Conservation (phyloP, 1,140 invertebrate genomes). For the Helicoverpa armigera region DNA sequence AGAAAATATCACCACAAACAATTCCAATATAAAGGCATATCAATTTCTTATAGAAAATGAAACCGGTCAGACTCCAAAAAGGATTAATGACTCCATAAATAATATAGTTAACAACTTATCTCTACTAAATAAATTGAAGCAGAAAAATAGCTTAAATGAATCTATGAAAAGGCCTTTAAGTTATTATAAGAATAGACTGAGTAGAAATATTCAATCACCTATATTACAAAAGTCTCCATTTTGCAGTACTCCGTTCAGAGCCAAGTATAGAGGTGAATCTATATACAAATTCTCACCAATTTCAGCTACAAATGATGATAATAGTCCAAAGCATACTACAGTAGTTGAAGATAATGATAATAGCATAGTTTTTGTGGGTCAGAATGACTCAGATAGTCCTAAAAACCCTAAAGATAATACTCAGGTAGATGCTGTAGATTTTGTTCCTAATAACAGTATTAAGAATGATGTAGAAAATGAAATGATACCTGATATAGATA, state of each 20-base stretch:
- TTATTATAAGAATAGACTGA: constrained; percentile 52
- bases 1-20: constrained; percentile 53
- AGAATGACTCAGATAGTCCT: background rate
- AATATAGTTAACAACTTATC: constrained; percentile 70
- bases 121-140: constrained; percentile 55
- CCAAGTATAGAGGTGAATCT: constrained; percentile 75
- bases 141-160: constrained; percentile 38
- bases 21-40: constrained; percentile 68
- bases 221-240: constrained; percentile 65
- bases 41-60: constrained; percentile 72
- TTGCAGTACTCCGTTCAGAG: constrained; percentile 76
- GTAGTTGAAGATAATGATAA: constrained; percentile 47
- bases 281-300: constrained; percentile 80
- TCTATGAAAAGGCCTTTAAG: constrained; percentile 42
- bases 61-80: constrained; percentile 47
- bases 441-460: constrained; percentile 24
- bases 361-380: constrained; percentile 18
- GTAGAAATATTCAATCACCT: constrained; percentile 56
- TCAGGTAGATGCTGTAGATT: background rate
- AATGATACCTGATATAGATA: background rate
- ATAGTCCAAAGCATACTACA: constrained; percentile 49
- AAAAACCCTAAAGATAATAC: constrained; percentile 17
- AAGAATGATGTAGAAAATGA: constrained; percentile 22
- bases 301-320: constrained; percentile 52
- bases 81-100: constrained; percentile 71